Evolutionary conservation across 2,888 invertebrate species (phyloP), one percentile per base, ranked within the genome.

Genomic region (Tetragonula carbonaria): DNA sequence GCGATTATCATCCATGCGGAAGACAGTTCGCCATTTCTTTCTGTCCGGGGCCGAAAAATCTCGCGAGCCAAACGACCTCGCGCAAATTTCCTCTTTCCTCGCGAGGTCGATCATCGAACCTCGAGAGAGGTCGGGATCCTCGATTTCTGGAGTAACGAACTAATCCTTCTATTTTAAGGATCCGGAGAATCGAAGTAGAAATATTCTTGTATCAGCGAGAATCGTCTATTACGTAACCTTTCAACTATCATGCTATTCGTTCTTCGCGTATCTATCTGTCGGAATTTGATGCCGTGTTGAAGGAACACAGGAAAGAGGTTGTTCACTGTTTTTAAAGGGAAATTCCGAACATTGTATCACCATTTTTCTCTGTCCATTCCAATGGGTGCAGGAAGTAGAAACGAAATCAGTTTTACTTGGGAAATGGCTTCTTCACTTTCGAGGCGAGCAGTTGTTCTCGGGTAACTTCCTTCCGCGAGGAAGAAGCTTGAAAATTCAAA

Each of bases 1-100:
- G 14, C 63, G 53, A 81, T 74, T 68, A 45, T 68, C 76, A 23
- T 33, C 81, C 75, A 65, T 21, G 78, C 55, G 78, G 70, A 82
- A 76, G 33, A 38, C 62, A 45, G 21, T 50, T 68, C 23, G 38
- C 68, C 38, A 45, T 55, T 72, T 72, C 63, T 38, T 71, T 66
- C 57, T 21, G 33, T 13, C 21, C 21, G n/a, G 3, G 13, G n/a
- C 53, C 3, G 38, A 16, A 70, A 38, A 2, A 33, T 51, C 33
- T 38, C 21, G 28, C 33, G 55, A 4, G 18, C 62, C 33, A 14
- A 51, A 16, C n/a, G 68, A 62, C 1, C 51, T 51, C 23, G 53
- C 38, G 33, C 33, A 51, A 63, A 62, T 72, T 76, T 76, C 76
- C 50, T 21, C 28, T 33, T 18, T n/a, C 6, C 14, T 28, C 38